Conservation (phyloP, 2,113 vertebrate species). For the Hipposideros armiger region DNA sequence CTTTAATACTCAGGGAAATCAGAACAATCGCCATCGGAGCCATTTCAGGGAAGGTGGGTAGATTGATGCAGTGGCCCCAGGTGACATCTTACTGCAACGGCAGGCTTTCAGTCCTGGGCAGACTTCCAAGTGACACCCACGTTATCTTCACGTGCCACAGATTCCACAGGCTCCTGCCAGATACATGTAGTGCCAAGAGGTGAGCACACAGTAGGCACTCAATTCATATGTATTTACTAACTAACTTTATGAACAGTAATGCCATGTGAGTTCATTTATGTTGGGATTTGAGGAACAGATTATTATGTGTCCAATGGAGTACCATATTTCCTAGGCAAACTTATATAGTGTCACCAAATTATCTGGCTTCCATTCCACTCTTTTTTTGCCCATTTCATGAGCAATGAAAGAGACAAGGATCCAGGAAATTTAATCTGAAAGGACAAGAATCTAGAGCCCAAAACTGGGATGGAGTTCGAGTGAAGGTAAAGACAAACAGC, state of each 20-base stretch:
- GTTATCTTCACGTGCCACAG: not conserved
- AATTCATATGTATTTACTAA: not conserved
- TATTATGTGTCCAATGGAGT: not conserved
- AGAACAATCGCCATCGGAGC: slow-evolving; percentile 65
- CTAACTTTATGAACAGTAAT: not conserved
- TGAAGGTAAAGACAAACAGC: not conserved
- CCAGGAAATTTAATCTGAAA: not conserved
- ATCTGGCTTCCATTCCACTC: not conserved
- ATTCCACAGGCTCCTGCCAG: not conserved
- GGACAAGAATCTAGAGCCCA: not conserved
- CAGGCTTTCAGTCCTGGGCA: slow-evolving; percentile 71
- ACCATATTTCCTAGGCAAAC: not conserved
- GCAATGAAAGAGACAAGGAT: not conserved
- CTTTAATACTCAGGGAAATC: slow-evolving; percentile 76
- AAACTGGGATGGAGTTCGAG: not conserved
- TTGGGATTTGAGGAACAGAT: not conserved
- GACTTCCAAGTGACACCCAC: slow-evolving; percentile 70
- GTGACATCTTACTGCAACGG: slow-evolving; percentile 65
- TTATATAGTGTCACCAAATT: not conserved
- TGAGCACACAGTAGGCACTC: not conserved
- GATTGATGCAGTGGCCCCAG: slow-evolving; percentile 78
- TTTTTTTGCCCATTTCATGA: not conserved
- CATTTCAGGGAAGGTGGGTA: slow-evolving; percentile 65
- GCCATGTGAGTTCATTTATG: not conserved
- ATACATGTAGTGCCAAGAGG: not conserved